Evolutionary conservation across 2,113 vertebrate genomes (phyloP), one percentile per base, ranked within the genome.

Genomic region (Neodon shergylaensis): DNA sequence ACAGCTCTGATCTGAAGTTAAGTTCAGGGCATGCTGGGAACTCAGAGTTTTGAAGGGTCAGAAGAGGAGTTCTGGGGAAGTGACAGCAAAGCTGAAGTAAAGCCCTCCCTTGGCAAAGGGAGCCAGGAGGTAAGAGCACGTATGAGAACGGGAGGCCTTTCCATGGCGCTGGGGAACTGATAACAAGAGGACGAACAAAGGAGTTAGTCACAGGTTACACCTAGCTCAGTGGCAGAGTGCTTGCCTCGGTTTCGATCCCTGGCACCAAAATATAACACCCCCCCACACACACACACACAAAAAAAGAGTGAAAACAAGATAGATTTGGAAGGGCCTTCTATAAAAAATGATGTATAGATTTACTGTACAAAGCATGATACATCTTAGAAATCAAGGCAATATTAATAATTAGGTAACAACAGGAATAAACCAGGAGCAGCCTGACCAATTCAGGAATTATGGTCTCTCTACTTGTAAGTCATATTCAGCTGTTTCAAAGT

Each of bases 321-420:
- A 42, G n/a, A 44, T 28, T 31, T 21, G 10, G 39, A 84, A 44
- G n/a, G 58, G 42, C n/a, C 10, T 95, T 94, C 78, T 91, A 88
- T 12, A 94, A 91, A 91, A 13, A 89, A 17, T 42, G 74, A 87
- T 33, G 39, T 66, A 85, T 49, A 90, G 61, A 79, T 88, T 88
- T 97, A 94, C 42, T 70, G 39, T 42, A 83, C 82, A 95, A 94
- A 94, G 33, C 81, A 63, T 95, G 73, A 39, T 22, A 66, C 47
- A 84, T 92, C 28, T 95, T 54, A 88, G 86, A 22, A 96, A 88
- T 84, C 52, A 72, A 68, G 33, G 44, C 24, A 72, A 68, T 68
- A 76, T 66, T n/a, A 91, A 83, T 82, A 91, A 79, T 85, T 85
- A 76, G 22, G 26, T 17, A 24, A 49, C 42, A 31, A 94, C 3